Conservation (phyloP, 2,797 vertebrate species). For the Pangasius sanitwongsei region DNA sequence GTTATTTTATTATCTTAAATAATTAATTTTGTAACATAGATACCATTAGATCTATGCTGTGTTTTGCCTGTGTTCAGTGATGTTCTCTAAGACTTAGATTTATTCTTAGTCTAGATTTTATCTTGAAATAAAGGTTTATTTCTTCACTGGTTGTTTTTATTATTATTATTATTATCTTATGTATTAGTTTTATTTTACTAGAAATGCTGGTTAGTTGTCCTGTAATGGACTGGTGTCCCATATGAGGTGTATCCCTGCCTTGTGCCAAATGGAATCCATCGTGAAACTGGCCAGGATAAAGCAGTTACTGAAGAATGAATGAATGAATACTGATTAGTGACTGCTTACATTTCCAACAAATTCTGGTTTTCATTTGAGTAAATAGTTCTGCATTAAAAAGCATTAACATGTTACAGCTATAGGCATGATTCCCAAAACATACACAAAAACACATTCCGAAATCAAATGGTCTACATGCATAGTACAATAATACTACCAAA, state of each 20-base stretch:
- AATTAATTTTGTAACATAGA: neutral
- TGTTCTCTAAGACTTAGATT: neutral
- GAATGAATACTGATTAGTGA: neutral
- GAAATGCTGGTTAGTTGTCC: neutral
- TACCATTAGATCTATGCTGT: neutral
- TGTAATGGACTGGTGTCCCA: neutral
- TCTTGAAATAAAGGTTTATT: slow-evolving; percentile 3
- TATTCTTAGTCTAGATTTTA: neutral
- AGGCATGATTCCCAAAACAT: neutral
- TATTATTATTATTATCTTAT: neutral
- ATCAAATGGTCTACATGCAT: neutral
- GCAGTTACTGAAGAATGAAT: slow-evolving; percentile 3
- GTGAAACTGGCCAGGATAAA: neutral
- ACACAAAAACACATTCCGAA: neutral
- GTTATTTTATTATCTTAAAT: neutral
- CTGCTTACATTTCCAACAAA: neutral
- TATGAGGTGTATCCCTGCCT: neutral
- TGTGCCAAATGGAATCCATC: neutral
- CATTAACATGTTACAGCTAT: neutral
- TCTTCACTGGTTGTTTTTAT: neutral
- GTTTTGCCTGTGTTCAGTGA: slow-evolving; percentile 2
- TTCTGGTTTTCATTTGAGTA: neutral
- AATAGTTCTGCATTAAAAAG: neutral
- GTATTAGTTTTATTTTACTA: neutral
- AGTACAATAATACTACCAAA: neutral